phyloP scores from a whole-genome alignment of 2,797 vertebrate genomes.

The Peromyscus aztecus region DNA sequence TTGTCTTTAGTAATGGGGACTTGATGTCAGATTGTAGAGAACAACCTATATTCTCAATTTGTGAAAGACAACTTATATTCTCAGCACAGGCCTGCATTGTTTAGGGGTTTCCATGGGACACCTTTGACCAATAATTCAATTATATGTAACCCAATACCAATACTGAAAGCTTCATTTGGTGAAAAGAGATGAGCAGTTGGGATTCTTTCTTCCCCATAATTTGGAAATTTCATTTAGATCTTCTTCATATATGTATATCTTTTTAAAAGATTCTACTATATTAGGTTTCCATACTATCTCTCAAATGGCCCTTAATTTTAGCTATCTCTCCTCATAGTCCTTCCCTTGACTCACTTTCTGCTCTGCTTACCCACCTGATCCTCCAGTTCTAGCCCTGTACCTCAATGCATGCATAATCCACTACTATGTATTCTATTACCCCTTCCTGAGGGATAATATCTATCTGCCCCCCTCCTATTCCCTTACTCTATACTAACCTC shows the following conservation, averaged over 20 bases:
- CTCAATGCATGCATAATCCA: background rate
- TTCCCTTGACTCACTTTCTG: background rate
- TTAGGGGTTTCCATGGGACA: background rate
- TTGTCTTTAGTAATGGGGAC: background rate
- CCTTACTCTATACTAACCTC: background rate
- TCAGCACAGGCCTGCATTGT: no score
- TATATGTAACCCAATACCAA: background rate
- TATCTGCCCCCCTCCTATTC: background rate
- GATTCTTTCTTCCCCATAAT: background rate
- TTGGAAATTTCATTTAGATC: background rate
- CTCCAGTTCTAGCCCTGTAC: background rate
- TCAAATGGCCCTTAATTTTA: background rate
- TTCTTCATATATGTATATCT: background rate
- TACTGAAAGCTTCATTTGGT: background rate
- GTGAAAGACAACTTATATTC: background rate
- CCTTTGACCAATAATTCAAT: background rate
- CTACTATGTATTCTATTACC: background rate
- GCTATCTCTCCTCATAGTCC: background rate
- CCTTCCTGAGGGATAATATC: background rate
- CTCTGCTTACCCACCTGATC: background rate
- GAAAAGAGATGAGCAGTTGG: background rate
- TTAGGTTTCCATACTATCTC: background rate
- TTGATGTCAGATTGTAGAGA: background rate
- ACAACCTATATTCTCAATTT: background rate
- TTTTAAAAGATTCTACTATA: background rate